These are phyloP conservation scores for Planiliza haematocheilus DNA, from an alignment of 2,113 vertebrate genomes.

Conservation along the genomic window DNA sequence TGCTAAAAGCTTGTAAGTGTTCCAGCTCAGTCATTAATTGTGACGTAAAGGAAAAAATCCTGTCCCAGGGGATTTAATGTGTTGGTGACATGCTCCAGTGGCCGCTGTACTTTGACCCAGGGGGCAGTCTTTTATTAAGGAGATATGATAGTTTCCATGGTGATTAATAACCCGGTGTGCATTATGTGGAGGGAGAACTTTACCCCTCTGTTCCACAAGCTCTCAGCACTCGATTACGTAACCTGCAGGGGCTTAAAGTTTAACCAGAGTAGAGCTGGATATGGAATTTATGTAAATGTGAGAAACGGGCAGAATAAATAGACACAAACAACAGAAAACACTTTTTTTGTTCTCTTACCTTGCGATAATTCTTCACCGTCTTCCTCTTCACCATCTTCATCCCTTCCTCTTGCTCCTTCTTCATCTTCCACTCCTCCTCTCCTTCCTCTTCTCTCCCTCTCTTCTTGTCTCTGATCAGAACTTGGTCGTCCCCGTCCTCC, in stretches of 20 bases:
- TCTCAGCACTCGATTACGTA: constrained; percentile 32
- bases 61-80: constrained; percentile 5
- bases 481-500: constrained; percentile 64
- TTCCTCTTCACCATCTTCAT: constrained; percentile 80
- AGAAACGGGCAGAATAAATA: not conserved
- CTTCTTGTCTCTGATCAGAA: constrained; percentile 70
- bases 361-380: constrained; percentile 75
- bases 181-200: constrained; percentile 46
- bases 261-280: constrained; percentile 32
- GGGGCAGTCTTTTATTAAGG: constrained; percentile 37
- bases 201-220: constrained; percentile 45
- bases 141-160: constrained; percentile 60
- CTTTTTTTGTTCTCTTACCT: constrained; percentile 71
- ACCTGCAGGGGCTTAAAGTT: constrained; percentile 48
- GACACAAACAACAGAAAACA: not conserved
- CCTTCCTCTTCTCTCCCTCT: constrained; percentile 48
- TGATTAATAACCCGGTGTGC: constrained; percentile 49
- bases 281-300: constrained; percentile 38
- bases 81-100: constrained; percentile 35
- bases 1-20: not conserved
- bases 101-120: constrained; percentile 60
- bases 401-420: constrained; percentile 66
- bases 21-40: not conserved
- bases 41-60: constrained; percentile 41
- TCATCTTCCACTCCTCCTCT: constrained; percentile 60